Conservation (phyloP, 2,113 vertebrate species). For the Mystacornis crossleyi region DNA sequence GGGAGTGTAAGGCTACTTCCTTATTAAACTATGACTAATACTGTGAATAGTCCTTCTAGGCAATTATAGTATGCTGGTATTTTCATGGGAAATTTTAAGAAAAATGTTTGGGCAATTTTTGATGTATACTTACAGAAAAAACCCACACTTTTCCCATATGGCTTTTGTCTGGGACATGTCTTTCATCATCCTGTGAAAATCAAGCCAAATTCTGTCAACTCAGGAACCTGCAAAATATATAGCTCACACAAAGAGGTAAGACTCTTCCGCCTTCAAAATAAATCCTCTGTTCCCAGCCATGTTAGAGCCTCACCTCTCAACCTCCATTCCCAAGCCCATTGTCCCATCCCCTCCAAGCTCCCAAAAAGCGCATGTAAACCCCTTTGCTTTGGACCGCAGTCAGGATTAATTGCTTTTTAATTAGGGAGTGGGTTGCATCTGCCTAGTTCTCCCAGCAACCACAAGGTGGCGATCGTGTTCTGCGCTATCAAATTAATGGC, state of each 20-base stretch:
- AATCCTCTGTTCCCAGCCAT: background rate
- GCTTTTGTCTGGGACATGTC: background rate
- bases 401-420: slow-evolving; percentile 61
- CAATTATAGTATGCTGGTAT: background rate
- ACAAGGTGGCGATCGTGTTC: slow-evolving; percentile 79
- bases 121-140: background rate
- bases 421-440: slow-evolving; percentile 46
- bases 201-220: background rate
- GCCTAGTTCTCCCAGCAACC: slow-evolving; percentile 62
- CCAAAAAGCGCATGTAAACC: background rate
- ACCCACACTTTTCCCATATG: background rate
- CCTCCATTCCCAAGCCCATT: background rate
- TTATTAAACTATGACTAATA: background rate
- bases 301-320: background rate
- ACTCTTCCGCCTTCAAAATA: background rate
- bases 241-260: background rate
- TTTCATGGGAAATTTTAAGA: background rate
- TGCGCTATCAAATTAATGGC: slow-evolving; percentile 66
- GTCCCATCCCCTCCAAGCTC: background rate
- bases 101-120: background rate
- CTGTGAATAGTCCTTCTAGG: background rate
- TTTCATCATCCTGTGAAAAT: background rate
- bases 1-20: background rate
- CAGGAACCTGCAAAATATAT: background rate
- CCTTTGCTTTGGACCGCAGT: background rate